Conservation (phyloP, 2,888 invertebrate species). For the Mythimna albipuncta region DNA sequence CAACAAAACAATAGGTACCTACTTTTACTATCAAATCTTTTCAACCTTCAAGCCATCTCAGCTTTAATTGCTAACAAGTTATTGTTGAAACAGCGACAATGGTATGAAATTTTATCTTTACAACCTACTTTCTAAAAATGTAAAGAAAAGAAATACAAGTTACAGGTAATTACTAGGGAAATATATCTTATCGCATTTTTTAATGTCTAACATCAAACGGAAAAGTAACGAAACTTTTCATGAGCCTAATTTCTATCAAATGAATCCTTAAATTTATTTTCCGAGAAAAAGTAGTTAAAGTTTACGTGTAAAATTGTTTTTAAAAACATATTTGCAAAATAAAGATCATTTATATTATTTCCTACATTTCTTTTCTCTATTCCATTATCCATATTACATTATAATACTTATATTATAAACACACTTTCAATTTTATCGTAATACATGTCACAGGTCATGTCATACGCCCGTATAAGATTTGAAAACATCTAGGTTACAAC, state of each 20-base stretch:
- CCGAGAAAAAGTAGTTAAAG: neutral
- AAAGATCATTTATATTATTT: neutral
- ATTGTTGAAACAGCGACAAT: conserved; percentile 5
- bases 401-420: no score
- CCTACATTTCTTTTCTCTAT: neutral
- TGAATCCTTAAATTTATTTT: neutral
- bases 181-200: neutral
- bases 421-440: conserved; percentile 4
- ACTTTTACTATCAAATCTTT: neutral
- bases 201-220: neutral
- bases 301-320: no score
- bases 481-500: neutral
- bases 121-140: neutral
- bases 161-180: neutral
- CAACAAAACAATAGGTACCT: neutral
- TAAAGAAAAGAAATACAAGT: neutral
- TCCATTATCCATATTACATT: neutral
- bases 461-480: neutral
- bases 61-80: conserved; percentile 2
- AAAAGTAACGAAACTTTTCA: neutral
- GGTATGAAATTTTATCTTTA: conserved; percentile 20
- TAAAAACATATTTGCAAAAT: no score
- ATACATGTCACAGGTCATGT: neutral
- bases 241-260: neutral
- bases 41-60: neutral